Evolutionary conservation across 2,113 vertebrate genomes (phyloP), one percentile per base, ranked within the genome.

Genomic region (Casuarius casuarius): DNA sequence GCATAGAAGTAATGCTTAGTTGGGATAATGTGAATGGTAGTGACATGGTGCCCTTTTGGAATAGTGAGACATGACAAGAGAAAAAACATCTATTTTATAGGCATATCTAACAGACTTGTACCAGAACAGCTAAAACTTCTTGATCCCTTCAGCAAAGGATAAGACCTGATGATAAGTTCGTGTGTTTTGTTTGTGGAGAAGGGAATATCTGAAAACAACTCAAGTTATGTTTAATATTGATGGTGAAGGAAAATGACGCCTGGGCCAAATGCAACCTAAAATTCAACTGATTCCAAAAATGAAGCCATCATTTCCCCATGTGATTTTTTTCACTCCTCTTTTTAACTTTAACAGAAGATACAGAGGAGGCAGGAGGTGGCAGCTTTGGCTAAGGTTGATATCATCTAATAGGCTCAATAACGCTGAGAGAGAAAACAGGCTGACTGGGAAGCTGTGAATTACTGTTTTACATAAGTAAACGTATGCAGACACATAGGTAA

Each of bases 401-500:
- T 79, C 35, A 28, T 77, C 61, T 78, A 21, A 65, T 31, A 89
- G 79, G 29, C 49, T 63, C 5, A 2, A 12, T 4, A 86, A 68
- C 33, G 33, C 54, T 14, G 40, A 13, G 35, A 82, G 84, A 28
- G 40, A 84, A 19, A 51, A 70, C 15, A 13, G 76, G 49, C 49
- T 85, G 35, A 52, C 7, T 0, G 0, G 40, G 25, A 77, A 19
- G 7, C 6, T 25, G 16, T 76, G 44, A 49, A 33, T 76, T 38
- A 67, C 12, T 13, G 19, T 78, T 74, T 26, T 81, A 19, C 58
- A 25, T 74, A 63, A 44, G 38, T 48, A 62, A 63, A 40, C 35
- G 18, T 38, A 7, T 0, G 0, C 35, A 83, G 38, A n/a, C 33
- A 23, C 52, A 48, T 58, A 80, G 23, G 54, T 67, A 61, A 52